Percentiles rank a stretch among this genome's conserved stretches.
Evolutionary conservation across 2,888 invertebrate genomes (phyloP).

Genomic region (Heliconius ethilla): DNA sequence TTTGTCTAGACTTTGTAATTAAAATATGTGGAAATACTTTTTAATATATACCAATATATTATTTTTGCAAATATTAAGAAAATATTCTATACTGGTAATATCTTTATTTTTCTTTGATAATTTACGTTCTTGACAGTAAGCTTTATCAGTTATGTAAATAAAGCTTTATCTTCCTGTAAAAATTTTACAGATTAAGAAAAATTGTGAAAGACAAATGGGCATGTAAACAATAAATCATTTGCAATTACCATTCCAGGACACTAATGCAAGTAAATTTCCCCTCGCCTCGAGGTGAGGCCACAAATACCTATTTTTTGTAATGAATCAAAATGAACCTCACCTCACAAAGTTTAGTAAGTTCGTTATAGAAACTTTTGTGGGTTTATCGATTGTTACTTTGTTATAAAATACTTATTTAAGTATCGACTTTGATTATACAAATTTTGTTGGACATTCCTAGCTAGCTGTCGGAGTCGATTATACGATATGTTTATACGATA

Average conservation of each 20-base stretch:
- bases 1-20: neutral
- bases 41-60: neutral
- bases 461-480: conserved; percentile 35
- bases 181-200: neutral
- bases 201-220: conserved; percentile 1
- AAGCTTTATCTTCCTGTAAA: neutral
- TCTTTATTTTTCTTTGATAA: neutral
- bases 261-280: conserved; percentile 41
- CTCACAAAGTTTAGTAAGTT: conserved; percentile 51
- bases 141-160: neutral
- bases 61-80: neutral
- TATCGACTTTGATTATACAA: conserved; percentile 21
- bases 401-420: conserved; percentile 37
- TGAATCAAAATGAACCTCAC: conserved; percentile 56
- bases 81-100: neutral
- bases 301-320: conserved; percentile 51
- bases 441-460: conserved; percentile 21
- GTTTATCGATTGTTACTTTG: conserved; percentile 46
- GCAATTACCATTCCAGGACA: conserved; percentile 28
- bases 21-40: neutral
- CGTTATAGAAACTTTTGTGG: conserved; percentile 52
- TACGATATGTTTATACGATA: conserved; percentile 42
- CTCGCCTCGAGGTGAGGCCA: conserved; percentile 41
- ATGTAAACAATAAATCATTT: conserved; percentile 22
- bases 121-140: neutral